Evolutionary conservation across 2,888 invertebrate species (phyloP), one percentile per base, ranked within the genome.

Genomic region (Stratiomys singularior): DNA sequence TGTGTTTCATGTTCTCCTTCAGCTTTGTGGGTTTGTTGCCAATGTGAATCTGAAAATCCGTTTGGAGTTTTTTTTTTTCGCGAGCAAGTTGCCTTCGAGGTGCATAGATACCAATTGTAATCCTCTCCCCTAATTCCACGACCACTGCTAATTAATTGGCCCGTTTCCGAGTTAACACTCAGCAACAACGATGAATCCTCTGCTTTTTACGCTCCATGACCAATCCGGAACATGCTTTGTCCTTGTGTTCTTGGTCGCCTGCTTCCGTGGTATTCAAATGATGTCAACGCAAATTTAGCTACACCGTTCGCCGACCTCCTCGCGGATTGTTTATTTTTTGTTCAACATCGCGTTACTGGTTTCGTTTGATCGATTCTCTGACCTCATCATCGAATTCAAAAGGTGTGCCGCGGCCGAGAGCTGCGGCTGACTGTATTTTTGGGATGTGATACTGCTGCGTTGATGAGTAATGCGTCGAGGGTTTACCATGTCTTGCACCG

Each of bases 331-430:
- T 47, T 46, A 47, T 69, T 69, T 69, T 44, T 69, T 25, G 21
- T 60, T 21, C 60, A n/a, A 44, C 52, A 5, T 15, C 13, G 15
- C 21, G 37, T 37, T 66, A 30, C 66, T 66, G 47, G 69, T 47
- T 69, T 69, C 46, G 69, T 69, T 69, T 69, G 69, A 69, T 69
- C 69, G 47, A 69, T 69, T 69, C 37, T 30, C 69, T 69, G 46
- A 69, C 69, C 67, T 67, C 67, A 69, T 69, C 69, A 47, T 69
- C 15, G 30, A 69, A n/a, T 47, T 46, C 9, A 21, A 47, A 69
- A 69, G 69, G 69, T 69, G 69, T 69, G 69, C 25, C 47, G 69
- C 37, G 13, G 47, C 30, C 0, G 66, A 25, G 46, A 47, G 21
- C 52, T 15, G 52, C n/a, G 15, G 52, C 18, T 52, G 18, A 52